A percentile compares a stretch with the other conserved stretches of the same genome.
These are phyloP conservation scores for Erynnis tages DNA, from an alignment of 2,888 invertebrate species.

Conservation along the genomic window DNA sequence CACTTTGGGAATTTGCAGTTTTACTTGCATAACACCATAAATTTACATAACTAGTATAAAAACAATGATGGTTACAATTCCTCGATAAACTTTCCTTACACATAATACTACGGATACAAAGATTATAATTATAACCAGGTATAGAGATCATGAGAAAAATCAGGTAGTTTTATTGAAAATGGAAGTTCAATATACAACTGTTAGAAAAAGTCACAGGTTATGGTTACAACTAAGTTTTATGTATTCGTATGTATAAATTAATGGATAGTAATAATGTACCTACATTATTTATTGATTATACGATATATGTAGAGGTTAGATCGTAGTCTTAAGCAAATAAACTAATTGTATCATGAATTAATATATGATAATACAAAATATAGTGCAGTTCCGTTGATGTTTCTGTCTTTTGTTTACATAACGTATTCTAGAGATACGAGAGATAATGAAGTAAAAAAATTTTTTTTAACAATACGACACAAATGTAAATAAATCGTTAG, in stretches of 20 bases:
- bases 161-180: slow-evolving; percentile 31
- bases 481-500: too few relatives aligned
- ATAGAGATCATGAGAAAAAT: slow-evolving; percentile 29
- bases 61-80: slow-evolving; percentile 73
- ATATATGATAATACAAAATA: too few relatives aligned
- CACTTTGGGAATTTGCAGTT: slow-evolving; percentile 81
- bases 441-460: too few relatives aligned
- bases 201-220: slow-evolving; percentile 8
- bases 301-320: too few relatives aligned
- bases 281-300: too few relatives aligned
- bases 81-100: slow-evolving; percentile 45
- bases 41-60: slow-evolving; percentile 70
- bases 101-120: slow-evolving; percentile 32
- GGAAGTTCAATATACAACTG: slow-evolving; percentile 30
- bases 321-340: too few relatives aligned
- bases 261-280: not conserved
- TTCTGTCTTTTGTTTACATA: too few relatives aligned
- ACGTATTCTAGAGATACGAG: too few relatives aligned
- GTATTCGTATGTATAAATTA: slow-evolving; percentile 5
- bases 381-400: too few relatives aligned
- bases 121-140: slow-evolving; percentile 29
- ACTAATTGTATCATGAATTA: too few relatives aligned
- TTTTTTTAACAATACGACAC: too few relatives aligned
- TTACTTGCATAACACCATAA: slow-evolving; percentile 76
- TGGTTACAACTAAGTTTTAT: slow-evolving; percentile 7